Evolutionary conservation across 1,140 invertebrate genomes (phyloP).

Genomic region (Apis mellifera): DNA sequence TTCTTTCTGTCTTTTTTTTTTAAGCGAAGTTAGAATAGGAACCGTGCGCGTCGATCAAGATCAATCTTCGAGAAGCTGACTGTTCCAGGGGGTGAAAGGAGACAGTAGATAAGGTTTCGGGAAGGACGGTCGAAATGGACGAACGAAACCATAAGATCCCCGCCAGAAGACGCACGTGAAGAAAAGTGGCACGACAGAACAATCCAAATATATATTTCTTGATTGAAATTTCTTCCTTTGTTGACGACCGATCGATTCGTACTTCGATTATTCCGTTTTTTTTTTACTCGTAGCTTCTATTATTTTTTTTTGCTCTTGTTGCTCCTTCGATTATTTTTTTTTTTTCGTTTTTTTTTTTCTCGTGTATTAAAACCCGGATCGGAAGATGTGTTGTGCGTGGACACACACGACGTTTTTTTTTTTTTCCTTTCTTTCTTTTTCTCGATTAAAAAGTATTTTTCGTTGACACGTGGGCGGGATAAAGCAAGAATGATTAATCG

Average conservation of each 20-base stretch:
- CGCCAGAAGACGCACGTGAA: constrained; percentile 26
- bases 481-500: constrained; percentile 33
- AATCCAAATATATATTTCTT: neutral
- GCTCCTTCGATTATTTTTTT: neutral
- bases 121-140: constrained; percentile 8
- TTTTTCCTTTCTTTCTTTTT: too few relatives aligned
- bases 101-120: neutral
- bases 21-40: neutral
- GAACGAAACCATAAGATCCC: constrained; percentile 50
- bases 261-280: neutral
- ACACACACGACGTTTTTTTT: constrained; percentile 2
- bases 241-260: neutral
- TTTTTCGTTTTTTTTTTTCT: neutral
- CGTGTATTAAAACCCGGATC: neutral
- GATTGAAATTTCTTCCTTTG: neutral
- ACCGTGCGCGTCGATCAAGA: neutral
- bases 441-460: neutral
- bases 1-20: neutral
- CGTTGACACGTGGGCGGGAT: constrained; percentile 44
- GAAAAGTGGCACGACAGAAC: constrained; percentile 6
- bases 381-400: neutral
- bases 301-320: neutral
- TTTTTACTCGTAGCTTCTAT: neutral
- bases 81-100: neutral
- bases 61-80: constrained; percentile 8